phyloP scores from a whole-genome alignment of 2,113 vertebrate genomes.

The Anoplopoma fimbria region DNA sequence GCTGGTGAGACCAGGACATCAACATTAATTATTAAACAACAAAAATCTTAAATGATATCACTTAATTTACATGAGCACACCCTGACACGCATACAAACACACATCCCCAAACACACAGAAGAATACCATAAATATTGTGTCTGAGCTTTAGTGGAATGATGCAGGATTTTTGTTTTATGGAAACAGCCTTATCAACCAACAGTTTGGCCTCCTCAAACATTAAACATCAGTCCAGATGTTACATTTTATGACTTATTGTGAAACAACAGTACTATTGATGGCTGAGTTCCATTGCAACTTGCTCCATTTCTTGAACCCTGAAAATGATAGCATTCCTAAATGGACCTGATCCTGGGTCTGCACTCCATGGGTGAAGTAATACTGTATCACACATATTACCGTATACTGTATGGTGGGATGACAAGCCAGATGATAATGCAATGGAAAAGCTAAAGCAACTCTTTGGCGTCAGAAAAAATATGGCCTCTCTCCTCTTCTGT shows the following conservation, averaged over 20 bases:
- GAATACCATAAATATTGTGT: conserved; percentile 41
- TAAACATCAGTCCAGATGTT: conserved; percentile 44
- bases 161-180: conserved; percentile 12
- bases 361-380: conserved; percentile 16
- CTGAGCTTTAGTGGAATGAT: conserved; percentile 39
- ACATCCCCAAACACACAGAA: conserved; percentile 15
- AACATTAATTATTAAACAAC: conserved; percentile 42
- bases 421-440: conserved; percentile 39
- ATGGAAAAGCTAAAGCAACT: conserved; percentile 81
- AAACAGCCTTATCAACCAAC: conserved; percentile 29
- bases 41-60: conserved; percentile 45
- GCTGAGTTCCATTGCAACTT: conserved; percentile 52
- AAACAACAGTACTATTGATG: conserved; percentile 44
- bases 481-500: conserved; percentile 83
- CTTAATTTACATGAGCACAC: conserved; percentile 20
- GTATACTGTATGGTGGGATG: not conserved
- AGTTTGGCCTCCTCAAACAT: conserved; percentile 47
- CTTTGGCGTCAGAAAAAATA: conserved; percentile 88
- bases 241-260: conserved; percentile 32
- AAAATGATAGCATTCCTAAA: conserved; percentile 21
- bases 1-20: conserved; percentile 51
- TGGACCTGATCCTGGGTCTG: conserved; percentile 23
- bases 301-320: conserved; percentile 45
- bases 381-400: not conserved
- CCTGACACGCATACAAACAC: conserved; percentile 30